Evolutionary conservation across 2,113 vertebrate genomes (phyloP).

Genomic region (Strix uralensis): DNA sequence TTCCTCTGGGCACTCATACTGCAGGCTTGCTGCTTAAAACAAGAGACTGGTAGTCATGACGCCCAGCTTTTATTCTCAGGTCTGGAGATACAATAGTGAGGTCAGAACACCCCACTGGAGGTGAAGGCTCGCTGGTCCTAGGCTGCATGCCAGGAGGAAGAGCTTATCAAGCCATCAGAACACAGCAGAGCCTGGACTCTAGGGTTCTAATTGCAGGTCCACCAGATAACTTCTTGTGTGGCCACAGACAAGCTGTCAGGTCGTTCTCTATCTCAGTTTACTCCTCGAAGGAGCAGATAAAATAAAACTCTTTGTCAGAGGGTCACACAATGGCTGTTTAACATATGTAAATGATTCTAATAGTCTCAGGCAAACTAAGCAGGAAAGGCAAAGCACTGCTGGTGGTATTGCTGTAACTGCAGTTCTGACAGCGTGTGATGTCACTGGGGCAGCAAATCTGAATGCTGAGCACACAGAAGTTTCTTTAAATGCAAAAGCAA

Average conservation of each 20-base stretch:
- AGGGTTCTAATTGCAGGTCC: not conserved
- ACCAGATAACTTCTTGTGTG: slow-evolving; percentile 21
- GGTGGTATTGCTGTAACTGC: not conserved
- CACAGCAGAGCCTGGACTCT: not conserved
- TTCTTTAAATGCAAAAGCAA: slow-evolving; percentile 6
- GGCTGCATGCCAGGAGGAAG: not conserved
- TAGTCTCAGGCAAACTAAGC: not conserved
- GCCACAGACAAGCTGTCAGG: not conserved
- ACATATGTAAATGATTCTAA: slow-evolving; percentile 22
- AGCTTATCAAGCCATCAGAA: not conserved
- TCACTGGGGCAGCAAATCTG: not conserved
- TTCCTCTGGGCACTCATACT: not conserved
- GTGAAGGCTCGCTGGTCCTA: not conserved
- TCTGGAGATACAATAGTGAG: not conserved
- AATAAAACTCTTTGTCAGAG: slow-evolving; percentile 20
- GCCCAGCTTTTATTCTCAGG: not conserved
- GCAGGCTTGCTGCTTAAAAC: not conserved
- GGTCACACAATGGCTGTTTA: slow-evolving; percentile 35
- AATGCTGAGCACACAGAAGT: slow-evolving; percentile 10
- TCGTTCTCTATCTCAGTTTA: not conserved
- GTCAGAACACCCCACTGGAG: not conserved
- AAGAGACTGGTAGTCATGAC: not conserved
- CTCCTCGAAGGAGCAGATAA: not conserved
- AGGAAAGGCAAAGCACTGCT: not conserved
- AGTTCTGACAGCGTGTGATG: not conserved